Evolutionary conservation across 1,140 invertebrate species (phyloP), one percentile per base, ranked within the genome.

Genomic region (Globodera ellingtonae): DNA sequence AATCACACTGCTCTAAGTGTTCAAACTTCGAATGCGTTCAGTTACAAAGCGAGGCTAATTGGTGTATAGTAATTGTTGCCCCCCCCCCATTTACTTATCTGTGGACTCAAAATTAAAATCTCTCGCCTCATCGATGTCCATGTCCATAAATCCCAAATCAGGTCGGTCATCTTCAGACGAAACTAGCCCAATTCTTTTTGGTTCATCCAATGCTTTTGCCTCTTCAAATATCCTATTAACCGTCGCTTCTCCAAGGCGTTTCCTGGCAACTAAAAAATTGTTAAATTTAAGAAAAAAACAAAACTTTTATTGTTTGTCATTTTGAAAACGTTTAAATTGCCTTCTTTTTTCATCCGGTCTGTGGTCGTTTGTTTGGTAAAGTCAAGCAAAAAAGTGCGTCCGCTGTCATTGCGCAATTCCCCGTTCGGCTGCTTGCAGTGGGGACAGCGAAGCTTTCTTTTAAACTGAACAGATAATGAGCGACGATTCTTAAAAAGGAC

Each of bases 401-500:
- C 75, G 10, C 67, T 71, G 59, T 89, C 87, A 59, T 89, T 89
- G 18, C 84, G 79, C 56, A 89, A 50, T 15, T 69, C 81, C 10
- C 86, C 87, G 67, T 88, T 87, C 6, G 83, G 67, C 52, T 79
- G 65, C 47, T 89, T 89, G 70, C 87, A 89, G 2, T 86, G 72
- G 0, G 88, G 87, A 77, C 87, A 89, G 9, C 82, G 74, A 47
- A 79, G 76, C 65, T 65, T 71, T 46, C 84, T 71, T 83, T 87
- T 87, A 69, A 87, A 87, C 87, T 87, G 67, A 79, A 84, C 10
- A 52, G 52, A 70, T 6, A 56, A n/a, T 66, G 56, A 18, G 59
- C 10, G 9, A 1, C 10, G 9, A 1, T 35, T 35, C 35, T 35
- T 35, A 35, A 35, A 35, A 35, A 35, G 35, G 67, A 62, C 18